phyloP scores from a whole-genome alignment of 2,113 vertebrate species.

The Ophiodon elongatus region DNA sequence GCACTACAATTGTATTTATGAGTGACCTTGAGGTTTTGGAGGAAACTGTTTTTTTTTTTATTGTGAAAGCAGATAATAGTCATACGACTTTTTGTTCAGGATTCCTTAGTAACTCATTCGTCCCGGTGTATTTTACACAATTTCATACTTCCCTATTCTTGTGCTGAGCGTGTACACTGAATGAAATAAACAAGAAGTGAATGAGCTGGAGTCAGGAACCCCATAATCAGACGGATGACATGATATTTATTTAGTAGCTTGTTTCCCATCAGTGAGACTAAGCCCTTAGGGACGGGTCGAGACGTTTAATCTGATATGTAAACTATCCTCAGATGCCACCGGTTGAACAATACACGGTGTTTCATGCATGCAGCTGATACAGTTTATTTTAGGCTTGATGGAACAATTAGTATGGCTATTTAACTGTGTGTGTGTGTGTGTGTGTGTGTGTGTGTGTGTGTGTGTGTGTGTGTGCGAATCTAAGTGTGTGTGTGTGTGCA shows the following conservation, averaged over 20 bases:
- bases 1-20: not conserved
- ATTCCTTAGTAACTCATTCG: not conserved
- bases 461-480: slow-evolving; percentile 30
- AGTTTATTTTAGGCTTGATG: slow-evolving; percentile 69
- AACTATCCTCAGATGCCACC: slow-evolving; percentile 72
- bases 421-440: slow-evolving; percentile 28
- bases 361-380: slow-evolving; percentile 58
- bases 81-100: not conserved
- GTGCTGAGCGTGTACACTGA: slow-evolving; percentile 40
- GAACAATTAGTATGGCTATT: slow-evolving; percentile 69
- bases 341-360: slow-evolving; percentile 73
- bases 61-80: not conserved
- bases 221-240: slow-evolving; percentile 70
- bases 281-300: slow-evolving; percentile 68
- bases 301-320: slow-evolving; percentile 73
- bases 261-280: slow-evolving; percentile 78
- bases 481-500: slow-evolving; percentile 5
- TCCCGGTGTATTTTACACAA: not conserved
- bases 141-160: slow-evolving; percentile 60
- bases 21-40: not conserved
- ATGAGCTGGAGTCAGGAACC: slow-evolving; percentile 80
- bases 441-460: slow-evolving; percentile 1
- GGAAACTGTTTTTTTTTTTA: not conserved
- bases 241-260: slow-evolving; percentile 82
- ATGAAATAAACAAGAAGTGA: slow-evolving; percentile 81